phyloP scores from a whole-genome alignment of 2,888 invertebrate genomes.

The Andrena camellia region DNA sequence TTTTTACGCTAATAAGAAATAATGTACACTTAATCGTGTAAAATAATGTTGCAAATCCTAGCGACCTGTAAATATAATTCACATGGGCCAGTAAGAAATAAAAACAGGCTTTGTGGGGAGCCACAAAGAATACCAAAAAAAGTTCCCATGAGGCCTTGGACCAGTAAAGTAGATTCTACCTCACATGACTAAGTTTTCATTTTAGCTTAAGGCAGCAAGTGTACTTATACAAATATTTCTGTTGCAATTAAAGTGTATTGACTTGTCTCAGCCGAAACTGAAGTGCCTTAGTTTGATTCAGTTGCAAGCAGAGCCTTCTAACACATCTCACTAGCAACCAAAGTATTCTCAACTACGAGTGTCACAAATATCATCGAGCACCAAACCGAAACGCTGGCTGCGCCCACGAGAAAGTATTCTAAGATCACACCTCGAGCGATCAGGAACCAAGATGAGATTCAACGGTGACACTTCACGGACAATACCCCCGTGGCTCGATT shows the following conservation, averaged over 20 bases:
- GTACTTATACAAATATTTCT: background rate
- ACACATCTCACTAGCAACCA: background rate
- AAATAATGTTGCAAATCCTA: too few relatives aligned
- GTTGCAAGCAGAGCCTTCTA: background rate
- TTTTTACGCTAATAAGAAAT: too few relatives aligned
- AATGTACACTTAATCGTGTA: too few relatives aligned
- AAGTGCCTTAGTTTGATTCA: background rate
- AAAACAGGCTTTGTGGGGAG: too few relatives aligned
- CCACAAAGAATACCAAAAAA: too few relatives aligned
- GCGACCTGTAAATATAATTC: too few relatives aligned
- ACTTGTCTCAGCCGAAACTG: too few relatives aligned
- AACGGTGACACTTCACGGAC: conserved; percentile 68
- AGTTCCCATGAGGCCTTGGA: too few relatives aligned
- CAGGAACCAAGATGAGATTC: conserved; percentile 54
- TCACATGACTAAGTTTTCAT: too few relatives aligned
- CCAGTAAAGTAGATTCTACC: too few relatives aligned
- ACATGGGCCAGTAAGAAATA: too few relatives aligned
- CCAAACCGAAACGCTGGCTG: conserved; percentile 1
- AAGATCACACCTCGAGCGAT: conserved; percentile 40
- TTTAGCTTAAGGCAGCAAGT: too few relatives aligned
- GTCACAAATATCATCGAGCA: background rate
- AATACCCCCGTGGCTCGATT: conserved; percentile 70
- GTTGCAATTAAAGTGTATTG: background rate
- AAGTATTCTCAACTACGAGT: background rate
- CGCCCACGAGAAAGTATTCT: conserved; percentile 24